Evolutionary conservation across 2,888 invertebrate genomes (phyloP), one percentile per base, ranked within the genome.

Genomic region (Micropterix aruncella): DNA sequence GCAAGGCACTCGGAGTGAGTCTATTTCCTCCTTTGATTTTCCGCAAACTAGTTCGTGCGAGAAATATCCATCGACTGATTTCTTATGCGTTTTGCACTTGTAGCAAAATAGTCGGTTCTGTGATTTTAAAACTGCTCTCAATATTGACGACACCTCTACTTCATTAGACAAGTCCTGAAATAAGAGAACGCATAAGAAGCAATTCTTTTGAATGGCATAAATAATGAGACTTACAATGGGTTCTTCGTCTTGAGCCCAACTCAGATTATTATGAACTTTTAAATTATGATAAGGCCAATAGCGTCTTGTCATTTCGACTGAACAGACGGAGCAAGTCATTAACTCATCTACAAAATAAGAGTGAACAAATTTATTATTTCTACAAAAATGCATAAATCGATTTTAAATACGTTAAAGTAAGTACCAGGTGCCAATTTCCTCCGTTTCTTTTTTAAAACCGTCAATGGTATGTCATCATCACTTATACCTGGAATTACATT

Each of bases 1-100:
- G 53, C 81, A 82, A 3, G 57, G 46, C 3, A 63, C 59, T 60
- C 73, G 70, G 38, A 70, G 60, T 16, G 60, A 55, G 19, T 68
- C 66, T 2, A 60, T 57, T 58, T 75, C 71, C 60, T 71, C 65
- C 15, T 67, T 66, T 3, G 68, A 56, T 59, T 75, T 78, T 15
- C 77, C 75, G 54, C 82, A 82, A 42, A 69, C 66, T 41, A 70
- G 57, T 40, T 75, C 58, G 55, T 82, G 82, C 1, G 79, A 77
- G 46, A 75, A 62, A 51, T 74, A 80, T 17, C 82, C 82, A 19
- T 65, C 54, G 2, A 63, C 67, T 2, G 77, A 77, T 36, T 61
- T 64, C 57, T 78, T 61, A 39, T 59, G 57, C 48, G 63, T 50
- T 1, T 64, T 65, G 55, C 81, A 82, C 43, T 56, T 58, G 48